Conservation (phyloP, 2,797 vertebrate species). For the Hemitrygon akajei region DNA sequence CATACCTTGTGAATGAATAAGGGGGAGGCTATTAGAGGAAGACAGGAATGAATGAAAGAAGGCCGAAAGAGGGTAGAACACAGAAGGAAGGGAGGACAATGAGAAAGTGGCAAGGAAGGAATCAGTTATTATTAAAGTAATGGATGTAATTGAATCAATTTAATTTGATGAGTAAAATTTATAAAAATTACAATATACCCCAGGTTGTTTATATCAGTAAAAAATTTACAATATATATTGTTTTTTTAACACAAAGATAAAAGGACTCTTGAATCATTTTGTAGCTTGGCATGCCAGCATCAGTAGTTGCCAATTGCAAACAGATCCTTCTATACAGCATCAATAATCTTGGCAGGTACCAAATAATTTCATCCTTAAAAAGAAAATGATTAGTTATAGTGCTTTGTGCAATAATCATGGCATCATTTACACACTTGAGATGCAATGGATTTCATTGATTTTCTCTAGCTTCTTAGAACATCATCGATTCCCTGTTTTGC, state of each 20-base stretch:
- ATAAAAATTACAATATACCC: slow-evolving; percentile 28
- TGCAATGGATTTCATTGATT: background rate
- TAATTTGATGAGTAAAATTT: slow-evolving; percentile 3
- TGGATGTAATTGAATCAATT: background rate
- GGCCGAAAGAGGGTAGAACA: background rate
- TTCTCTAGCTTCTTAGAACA: background rate
- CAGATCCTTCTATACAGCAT: background rate
- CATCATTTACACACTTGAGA: slow-evolving; percentile 13
- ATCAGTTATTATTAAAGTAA: background rate
- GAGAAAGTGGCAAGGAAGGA: background rate
- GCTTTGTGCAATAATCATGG: slow-evolving; percentile 26
- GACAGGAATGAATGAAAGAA: background rate
- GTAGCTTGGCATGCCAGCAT: slow-evolving; percentile 18
- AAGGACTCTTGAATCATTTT: slow-evolving; percentile 17
- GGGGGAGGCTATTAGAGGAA: background rate
- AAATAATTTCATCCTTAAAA: background rate
- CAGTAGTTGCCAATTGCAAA: background rate
- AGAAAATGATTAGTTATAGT: slow-evolving; percentile 8
- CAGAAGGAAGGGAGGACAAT: background rate
- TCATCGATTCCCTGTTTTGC: background rate
- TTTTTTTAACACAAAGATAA: slow-evolving; percentile 19
- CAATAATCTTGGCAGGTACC: slow-evolving; percentile 4
- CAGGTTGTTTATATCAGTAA: slow-evolving; percentile 26
- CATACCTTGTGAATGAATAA: no score
- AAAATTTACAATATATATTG: slow-evolving; percentile 28